Evolutionary conservation across 2,113 vertebrate genomes (phyloP).

Genomic region (Alligator mississippiensis): DNA sequence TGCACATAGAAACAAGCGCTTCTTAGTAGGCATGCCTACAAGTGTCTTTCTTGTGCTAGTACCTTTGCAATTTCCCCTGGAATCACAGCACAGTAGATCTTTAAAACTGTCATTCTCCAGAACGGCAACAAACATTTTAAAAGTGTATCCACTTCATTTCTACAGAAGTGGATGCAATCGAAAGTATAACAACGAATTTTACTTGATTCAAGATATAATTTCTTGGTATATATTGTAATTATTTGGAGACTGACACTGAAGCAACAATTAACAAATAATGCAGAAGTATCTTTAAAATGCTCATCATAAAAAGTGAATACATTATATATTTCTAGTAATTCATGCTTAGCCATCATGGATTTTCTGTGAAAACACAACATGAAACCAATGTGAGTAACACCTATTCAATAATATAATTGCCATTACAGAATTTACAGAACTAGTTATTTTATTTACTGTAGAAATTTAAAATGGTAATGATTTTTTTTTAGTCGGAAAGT

Average conservation of each 20-base stretch:
- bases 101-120: neutral
- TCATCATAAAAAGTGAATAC: neutral
- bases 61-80: neutral
- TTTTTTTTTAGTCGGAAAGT: neutral
- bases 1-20: neutral
- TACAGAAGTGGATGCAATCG: neutral
- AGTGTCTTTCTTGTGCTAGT: neutral
- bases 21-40: neutral
- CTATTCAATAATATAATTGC: neutral
- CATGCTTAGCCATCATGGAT: neutral
- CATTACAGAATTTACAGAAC: neutral
- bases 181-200: neutral
- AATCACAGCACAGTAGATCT: neutral
- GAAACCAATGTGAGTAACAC: neutral
- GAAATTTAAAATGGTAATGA: neutral
- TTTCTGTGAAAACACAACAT: neutral
- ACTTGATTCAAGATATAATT: neutral
- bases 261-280: neutral
- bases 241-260: neutral
- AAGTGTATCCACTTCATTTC: neutral
- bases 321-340: neutral
- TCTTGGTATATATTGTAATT: neutral
- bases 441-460: neutral
- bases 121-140: neutral
- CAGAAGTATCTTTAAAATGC: neutral